A percentile compares a stretch with the other conserved stretches of the same genome.
Evolutionary conservation across 2,797 vertebrate genomes (phyloP).

Genomic region (Melanotaenia pygmaea): DNA sequence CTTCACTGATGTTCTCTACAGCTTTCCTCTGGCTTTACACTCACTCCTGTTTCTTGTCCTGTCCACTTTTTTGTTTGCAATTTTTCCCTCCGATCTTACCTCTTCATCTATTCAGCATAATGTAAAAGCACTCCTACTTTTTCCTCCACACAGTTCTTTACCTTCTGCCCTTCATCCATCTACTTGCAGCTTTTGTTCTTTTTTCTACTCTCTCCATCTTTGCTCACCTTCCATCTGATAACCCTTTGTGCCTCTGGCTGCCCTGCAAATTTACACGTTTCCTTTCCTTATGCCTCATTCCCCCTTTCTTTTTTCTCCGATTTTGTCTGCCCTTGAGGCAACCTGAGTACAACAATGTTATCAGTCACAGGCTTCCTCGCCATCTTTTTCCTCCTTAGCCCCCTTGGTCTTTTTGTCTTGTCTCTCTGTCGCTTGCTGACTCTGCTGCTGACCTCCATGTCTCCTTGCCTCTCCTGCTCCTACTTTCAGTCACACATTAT

Average conservation of each 20-base stretch:
- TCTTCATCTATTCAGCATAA: not conserved
- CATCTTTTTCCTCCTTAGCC: slow-evolving; percentile 37
- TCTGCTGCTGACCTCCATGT: slow-evolving; percentile 63
- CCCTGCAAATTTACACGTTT: slow-evolving; percentile 63
- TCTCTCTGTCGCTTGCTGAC: slow-evolving; percentile 56
- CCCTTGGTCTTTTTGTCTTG: slow-evolving; percentile 39
- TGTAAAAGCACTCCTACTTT: not conserved
- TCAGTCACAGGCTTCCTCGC: slow-evolving; percentile 71
- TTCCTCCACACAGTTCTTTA: slow-evolving; percentile 1
- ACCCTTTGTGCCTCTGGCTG: slow-evolving; percentile 53
- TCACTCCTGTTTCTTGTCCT: not conserved
- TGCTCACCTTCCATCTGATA: slow-evolving; percentile 59
- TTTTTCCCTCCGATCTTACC: not conserved
- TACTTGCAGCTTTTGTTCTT: slow-evolving; percentile 24
- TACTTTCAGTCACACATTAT: slow-evolving; percentile 36
- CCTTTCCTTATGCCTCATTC: slow-evolving; percentile 64
- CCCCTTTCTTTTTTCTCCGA: slow-evolving; percentile 49
- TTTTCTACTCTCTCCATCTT: slow-evolving; percentile 48
- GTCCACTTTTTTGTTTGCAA: slow-evolving; percentile 38
- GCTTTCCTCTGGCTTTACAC: slow-evolving; percentile 16
- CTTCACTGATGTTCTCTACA: slow-evolving; percentile 31
- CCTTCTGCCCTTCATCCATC: slow-evolving; percentile 38
- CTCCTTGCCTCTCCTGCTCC: slow-evolving; percentile 52
- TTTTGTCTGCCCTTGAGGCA: slow-evolving; percentile 81
- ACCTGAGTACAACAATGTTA: slow-evolving; percentile 75